Conservation (phyloP, 1,140 invertebrate species). For the Hermetia illucens region DNA sequence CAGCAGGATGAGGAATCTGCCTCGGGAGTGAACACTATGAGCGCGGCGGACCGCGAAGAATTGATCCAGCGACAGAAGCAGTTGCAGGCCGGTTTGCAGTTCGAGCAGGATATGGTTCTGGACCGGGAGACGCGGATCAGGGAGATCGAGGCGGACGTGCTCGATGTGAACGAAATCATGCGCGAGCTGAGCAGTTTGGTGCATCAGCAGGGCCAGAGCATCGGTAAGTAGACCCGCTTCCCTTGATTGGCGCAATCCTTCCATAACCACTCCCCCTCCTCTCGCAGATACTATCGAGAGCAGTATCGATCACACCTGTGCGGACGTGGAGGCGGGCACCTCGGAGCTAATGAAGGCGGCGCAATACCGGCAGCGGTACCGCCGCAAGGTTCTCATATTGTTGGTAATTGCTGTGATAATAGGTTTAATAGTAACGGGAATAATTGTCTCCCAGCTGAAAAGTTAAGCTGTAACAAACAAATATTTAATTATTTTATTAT, state of each 20-base stretch:
- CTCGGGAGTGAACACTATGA: slow-evolving; percentile 29
- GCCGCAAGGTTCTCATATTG: slow-evolving; percentile 55
- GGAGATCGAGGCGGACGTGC: slow-evolving; percentile 68
- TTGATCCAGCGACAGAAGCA: slow-evolving; percentile 39
- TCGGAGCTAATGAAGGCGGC: slow-evolving; percentile 64
- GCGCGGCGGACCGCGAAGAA: slow-evolving; percentile 30
- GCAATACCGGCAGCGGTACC: slow-evolving; percentile 55
- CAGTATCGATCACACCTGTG: slow-evolving; percentile 63
- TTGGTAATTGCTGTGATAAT: slow-evolving; percentile 45
- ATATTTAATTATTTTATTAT: slow-evolving; percentile 7
- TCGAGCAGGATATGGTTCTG: slow-evolving; percentile 57
- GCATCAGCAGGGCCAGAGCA: slow-evolving; percentile 61
- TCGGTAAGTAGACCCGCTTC: slow-evolving; percentile 53
- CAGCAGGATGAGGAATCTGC: slow-evolving; percentile 29
- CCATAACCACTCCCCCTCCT: slow-evolving; percentile 8
- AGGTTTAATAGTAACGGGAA: slow-evolving; percentile 47
- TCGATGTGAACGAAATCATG: slow-evolving; percentile 88
- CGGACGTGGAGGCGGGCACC: slow-evolving; percentile 61
- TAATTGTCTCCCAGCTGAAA: slow-evolving; percentile 40
- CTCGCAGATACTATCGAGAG: slow-evolving; percentile 74
- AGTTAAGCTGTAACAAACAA: slow-evolving; percentile 21
- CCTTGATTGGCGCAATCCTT: no score
- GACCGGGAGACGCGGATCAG: slow-evolving; percentile 59
- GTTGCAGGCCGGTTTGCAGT: slow-evolving; percentile 45
- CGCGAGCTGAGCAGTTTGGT: slow-evolving; percentile 69